A percentile compares a stretch with the other conserved stretches of the same genome.
Conservation (phyloP, 2,113 vertebrate species). For the Thermophis baileyi region DNA sequence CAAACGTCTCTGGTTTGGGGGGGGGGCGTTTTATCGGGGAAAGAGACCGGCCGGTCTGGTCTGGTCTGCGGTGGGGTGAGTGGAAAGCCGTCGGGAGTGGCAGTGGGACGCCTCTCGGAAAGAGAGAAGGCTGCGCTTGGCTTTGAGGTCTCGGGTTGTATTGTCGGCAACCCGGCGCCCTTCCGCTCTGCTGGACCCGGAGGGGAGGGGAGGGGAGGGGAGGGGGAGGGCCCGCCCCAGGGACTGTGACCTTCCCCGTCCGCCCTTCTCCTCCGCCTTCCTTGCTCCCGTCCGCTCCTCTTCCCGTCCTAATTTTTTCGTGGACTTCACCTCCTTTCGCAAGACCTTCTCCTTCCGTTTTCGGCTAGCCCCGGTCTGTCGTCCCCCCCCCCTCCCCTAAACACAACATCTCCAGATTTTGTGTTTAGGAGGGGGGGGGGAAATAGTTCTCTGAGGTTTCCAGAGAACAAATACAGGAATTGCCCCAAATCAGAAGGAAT, state of each 20-base stretch:
- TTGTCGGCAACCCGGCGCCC: neutral
- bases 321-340: neutral
- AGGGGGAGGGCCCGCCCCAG: neutral
- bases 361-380: neutral
- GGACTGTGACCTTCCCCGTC: neutral
- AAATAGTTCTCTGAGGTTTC: neutral
- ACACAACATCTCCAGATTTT: neutral
- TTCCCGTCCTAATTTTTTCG: neutral
- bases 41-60: neutral
- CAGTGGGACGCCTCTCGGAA: neutral
- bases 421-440: neutral
- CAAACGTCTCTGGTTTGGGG: neutral
- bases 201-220: neutral
- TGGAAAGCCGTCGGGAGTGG: neutral
- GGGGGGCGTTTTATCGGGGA: no score
- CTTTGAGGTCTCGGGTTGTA: neutral
- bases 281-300: neutral
- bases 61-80: neutral
- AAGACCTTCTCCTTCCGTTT: neutral
- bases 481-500: neutral
- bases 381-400: neutral
- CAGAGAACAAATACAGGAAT: neutral
- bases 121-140: neutral
- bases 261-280: neutral
- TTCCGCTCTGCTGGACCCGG: neutral